These are phyloP conservation scores for Clusia tigrina DNA, from an alignment of 2,888 invertebrate species.

Conservation along the genomic window DNA sequence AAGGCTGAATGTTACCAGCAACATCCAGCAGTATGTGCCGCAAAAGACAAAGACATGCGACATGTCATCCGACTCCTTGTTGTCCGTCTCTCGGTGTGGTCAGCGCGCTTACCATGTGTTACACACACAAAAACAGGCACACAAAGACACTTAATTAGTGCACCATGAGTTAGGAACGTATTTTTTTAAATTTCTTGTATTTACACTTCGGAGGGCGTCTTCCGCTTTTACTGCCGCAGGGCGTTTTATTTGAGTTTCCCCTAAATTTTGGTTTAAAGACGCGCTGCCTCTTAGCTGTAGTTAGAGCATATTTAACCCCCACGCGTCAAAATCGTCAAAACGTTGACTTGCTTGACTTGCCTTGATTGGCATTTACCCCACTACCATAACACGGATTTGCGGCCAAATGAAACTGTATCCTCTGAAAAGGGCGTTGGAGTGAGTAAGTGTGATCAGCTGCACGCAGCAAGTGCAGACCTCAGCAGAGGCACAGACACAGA, in stretches of 20 bases:
- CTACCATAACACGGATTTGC: background rate
- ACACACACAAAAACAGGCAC: background rate
- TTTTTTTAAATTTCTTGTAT: background rate
- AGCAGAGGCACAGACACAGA: background rate
- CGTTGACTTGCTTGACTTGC: conserved; percentile 18
- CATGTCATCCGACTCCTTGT: conserved; percentile 28
- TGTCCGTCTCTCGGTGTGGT: background rate
- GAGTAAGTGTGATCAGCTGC: conserved; percentile 54
- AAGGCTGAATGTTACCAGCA: too few relatives aligned
- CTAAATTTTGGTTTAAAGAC: too few relatives aligned
- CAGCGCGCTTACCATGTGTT: background rate
- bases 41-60: conserved; percentile 22
- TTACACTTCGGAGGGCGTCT: background rate
- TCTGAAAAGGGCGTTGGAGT: background rate
- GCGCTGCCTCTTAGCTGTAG: too few relatives aligned
- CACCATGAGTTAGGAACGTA: too few relatives aligned
- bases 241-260: background rate
- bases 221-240: background rate
- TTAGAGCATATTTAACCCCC: background rate
- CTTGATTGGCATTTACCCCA: conserved; percentile 48
- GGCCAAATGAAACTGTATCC: conserved; percentile 15
- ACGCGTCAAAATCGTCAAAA: background rate
- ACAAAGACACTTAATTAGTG: too few relatives aligned
- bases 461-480: conserved; percentile 34
- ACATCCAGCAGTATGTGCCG: too few relatives aligned